Evolutionary conservation across 2,888 invertebrate species (phyloP).

Genomic region (Volucella inflata): DNA sequence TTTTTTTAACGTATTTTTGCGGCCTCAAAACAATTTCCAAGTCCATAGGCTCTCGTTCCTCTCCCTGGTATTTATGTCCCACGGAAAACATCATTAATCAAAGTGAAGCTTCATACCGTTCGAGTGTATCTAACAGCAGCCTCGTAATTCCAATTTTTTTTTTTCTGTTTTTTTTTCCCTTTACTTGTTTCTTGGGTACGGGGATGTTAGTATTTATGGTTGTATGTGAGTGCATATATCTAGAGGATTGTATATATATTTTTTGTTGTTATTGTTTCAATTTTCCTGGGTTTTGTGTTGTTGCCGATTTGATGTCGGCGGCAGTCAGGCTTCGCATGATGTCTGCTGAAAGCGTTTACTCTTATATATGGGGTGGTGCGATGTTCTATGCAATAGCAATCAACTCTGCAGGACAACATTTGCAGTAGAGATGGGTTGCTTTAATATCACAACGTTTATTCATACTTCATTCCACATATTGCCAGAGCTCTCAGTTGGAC

Average conservation of each 20-base stretch:
- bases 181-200: conserved; percentile 23
- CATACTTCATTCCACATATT: conserved; percentile 33
- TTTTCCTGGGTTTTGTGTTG: conserved; percentile 61
- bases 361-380: conserved; percentile 65
- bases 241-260: conserved; percentile 18
- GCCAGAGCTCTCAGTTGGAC: conserved; percentile 63
- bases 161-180: conserved; percentile 10
- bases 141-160: conserved; percentile 67
- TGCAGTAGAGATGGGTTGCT: conserved; percentile 57
- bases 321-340: conserved; percentile 66
- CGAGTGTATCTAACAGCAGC: conserved; percentile 75
- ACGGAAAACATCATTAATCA: conserved; percentile 83
- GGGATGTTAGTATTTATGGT: background rate
- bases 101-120: conserved; percentile 77
- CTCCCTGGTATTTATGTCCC: conserved; percentile 80
- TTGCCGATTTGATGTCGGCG: conserved; percentile 57
- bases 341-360: conserved; percentile 47
- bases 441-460: conserved; percentile 64
- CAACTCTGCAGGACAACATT: conserved; percentile 71
- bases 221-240: conserved; percentile 4
- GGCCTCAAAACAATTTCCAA: conserved; percentile 71
- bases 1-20: conserved; percentile 54
- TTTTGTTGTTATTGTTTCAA: conserved; percentile 72
- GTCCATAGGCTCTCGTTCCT: conserved; percentile 62
- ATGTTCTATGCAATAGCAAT: conserved; percentile 70